A percentile compares a stretch with the other conserved stretches of the same genome.
phyloP scores from a whole-genome alignment of 2,113 vertebrate species.

The Ciconia boyciana region DNA sequence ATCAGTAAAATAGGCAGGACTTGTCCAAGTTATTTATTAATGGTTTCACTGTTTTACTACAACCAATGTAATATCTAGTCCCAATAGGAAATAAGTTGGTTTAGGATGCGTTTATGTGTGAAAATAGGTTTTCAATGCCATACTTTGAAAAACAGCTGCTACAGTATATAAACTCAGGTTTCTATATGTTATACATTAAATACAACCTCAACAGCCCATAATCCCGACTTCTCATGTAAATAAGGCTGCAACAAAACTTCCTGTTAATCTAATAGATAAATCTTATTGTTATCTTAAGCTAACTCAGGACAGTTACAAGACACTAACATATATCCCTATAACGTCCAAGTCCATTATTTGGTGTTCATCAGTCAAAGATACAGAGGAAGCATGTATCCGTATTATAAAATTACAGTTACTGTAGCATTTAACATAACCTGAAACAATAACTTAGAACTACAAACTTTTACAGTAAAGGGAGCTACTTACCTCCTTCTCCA shows the following conservation, averaged over 20 bases:
- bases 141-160: background rate
- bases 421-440: background rate
- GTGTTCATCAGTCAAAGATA: background rate
- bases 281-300: background rate
- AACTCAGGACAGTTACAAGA: background rate
- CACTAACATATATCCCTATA: background rate
- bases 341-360: background rate
- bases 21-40: background rate
- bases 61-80: background rate
- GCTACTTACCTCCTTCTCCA: conserved; percentile 92
- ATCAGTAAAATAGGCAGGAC: background rate
- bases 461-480: conserved; percentile 17
- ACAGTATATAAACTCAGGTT: background rate
- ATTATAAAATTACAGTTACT: background rate
- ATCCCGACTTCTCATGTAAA: background rate
- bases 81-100: background rate
- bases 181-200: background rate
- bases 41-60: background rate
- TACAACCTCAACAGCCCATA: background rate
- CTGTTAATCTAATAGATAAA: background rate
- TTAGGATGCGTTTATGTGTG: background rate
- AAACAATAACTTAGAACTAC: background rate
- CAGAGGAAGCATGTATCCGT: background rate
- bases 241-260: background rate
- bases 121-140: background rate